Evolutionary conservation across 2,888 invertebrate species (phyloP), one percentile per base, ranked within the genome.

Genomic region (Frankliniella intonsa): DNA sequence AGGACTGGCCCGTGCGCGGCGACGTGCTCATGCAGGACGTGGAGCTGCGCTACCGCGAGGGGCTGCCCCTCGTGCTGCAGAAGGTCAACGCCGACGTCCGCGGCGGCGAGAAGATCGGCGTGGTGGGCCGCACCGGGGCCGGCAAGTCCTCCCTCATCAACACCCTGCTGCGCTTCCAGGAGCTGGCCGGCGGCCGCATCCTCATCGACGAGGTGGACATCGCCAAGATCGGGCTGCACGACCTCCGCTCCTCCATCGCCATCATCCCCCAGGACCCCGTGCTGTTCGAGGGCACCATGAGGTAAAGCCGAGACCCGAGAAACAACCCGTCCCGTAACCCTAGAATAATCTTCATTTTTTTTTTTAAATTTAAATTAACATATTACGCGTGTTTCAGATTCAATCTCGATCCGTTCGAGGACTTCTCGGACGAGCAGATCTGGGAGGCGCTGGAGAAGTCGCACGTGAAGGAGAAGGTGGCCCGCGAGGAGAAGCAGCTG

Each of bases 221-320:
- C 69, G 89, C 91, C 81, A 90, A 90, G 50, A 87, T 97, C 65
- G 90, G 93, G 50, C 87, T 96, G 79, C 90, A 90, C 82, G 91
- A 93, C 51, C 89, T 97, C 84, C 92, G 96, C 86, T 93, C 93
- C 19, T 91, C 94, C 27, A 90, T 97, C 85, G 94, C 94, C 81
- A 93, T 97, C 84, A 96, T 98, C 86, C 96, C 97, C 0, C 97
- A 97, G 88, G 95, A 96, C 86, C 96, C 97, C 27, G 95, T 97
- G 88, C 90, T 97, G 82, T 98, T 97, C 88, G 91, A 92, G 86
- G 97, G 97, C 14, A 93, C 92, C 10, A 90, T 98, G 25, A 90
- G 94, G 82, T 95, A 7, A 1, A 5, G 38, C 38, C 38, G 2
- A 38, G 38, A 38, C 38, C 38, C 38, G 38, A 38, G 38, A 38